Evolutionary conservation across 2,113 vertebrate species (phyloP), one percentile per base, ranked within the genome.

Genomic region (Brachyhypopomus occidentalis): DNA sequence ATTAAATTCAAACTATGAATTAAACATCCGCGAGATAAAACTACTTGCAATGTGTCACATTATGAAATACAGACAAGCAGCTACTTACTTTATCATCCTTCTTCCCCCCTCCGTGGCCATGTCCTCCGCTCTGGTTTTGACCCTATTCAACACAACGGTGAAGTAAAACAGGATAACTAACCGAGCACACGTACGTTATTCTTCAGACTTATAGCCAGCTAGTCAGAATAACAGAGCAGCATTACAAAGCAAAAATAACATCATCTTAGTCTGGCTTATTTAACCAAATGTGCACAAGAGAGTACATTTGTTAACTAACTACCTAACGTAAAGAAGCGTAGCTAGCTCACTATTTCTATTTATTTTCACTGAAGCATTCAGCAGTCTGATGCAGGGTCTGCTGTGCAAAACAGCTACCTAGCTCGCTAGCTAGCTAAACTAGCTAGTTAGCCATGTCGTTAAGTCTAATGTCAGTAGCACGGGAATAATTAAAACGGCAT

Each of bases 121-220:
- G 86, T 62, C 84, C 86, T 55, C 86, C 86, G 79, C 86, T 87
- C 82, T 87, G 86, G 71, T 83, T 87, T 76, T 87, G 86, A 34
- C 86, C 86, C 86, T 87, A 63, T 82, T 55, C 45, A 82, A 62
- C 7, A 71, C 11, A 55, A 38, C 4, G 5, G 52, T 12, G 2
- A 14, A 14, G 45, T 52, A 14, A 52, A 14, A 52, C 12, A 52
- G 45, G 45, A 52, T 9, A 52, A 48, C 41, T 6, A 48, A 52
- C 45, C 9, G 1, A 52, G 12, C 12, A 52, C 12, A 52, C 3
- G 12, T 11, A 45, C 3, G 7, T 11, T 48, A 48, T 48, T 48
- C 41, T 48, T 9, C 9, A 48, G 41, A 48, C 1, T 52, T 52
- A 19, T 23, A 63, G 27, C 38, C 2, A n/a, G 56, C 2, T 62